These are phyloP conservation scores for Xiphydria camelus DNA, from an alignment of 2,888 invertebrate species.

Conservation along the genomic window DNA sequence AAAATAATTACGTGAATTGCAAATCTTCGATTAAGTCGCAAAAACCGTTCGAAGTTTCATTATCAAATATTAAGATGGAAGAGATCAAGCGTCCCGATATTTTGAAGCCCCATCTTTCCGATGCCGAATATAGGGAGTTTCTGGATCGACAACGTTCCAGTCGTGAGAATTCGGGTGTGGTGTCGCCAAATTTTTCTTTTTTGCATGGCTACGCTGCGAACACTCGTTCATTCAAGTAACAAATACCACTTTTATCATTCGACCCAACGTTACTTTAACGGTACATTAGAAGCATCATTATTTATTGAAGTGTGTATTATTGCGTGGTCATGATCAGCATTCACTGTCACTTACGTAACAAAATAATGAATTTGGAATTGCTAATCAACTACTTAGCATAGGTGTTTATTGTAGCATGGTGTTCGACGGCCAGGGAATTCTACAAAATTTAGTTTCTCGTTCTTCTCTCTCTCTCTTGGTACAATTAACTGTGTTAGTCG, in stretches of 20 bases:
- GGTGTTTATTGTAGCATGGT: no score
- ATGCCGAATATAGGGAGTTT: slow-evolving; percentile 23
- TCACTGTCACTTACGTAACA: no score
- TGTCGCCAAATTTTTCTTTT: slow-evolving; percentile 31
- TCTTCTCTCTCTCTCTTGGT: not conserved
- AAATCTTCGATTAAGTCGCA: no score
- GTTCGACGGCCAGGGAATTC: not conserved
- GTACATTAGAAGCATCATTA: no score
- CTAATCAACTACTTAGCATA: no score
- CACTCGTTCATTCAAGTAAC: slow-evolving; percentile 13
- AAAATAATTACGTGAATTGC: no score
- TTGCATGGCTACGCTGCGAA: slow-evolving; percentile 41
- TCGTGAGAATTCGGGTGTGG: slow-evolving; percentile 3
- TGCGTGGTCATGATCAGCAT: no score
- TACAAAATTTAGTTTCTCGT: not conserved
- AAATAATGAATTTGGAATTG: no score
- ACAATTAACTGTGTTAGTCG: no score
- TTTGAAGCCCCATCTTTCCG: slow-evolving; percentile 22
- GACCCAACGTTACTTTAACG: not conserved
- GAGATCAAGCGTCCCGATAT: slow-evolving; percentile 21
- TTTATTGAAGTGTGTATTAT: no score
- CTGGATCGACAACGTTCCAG: slow-evolving; percentile 13
- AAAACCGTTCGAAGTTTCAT: no score
- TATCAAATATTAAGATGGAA: slow-evolving; percentile 23
- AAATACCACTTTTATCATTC: not conserved